Percentiles rank a stretch among this genome's conserved stretches.
These are phyloP conservation scores for Polietes domitor DNA, from an alignment of 2,888 invertebrate genomes.

Conservation along the genomic window DNA sequence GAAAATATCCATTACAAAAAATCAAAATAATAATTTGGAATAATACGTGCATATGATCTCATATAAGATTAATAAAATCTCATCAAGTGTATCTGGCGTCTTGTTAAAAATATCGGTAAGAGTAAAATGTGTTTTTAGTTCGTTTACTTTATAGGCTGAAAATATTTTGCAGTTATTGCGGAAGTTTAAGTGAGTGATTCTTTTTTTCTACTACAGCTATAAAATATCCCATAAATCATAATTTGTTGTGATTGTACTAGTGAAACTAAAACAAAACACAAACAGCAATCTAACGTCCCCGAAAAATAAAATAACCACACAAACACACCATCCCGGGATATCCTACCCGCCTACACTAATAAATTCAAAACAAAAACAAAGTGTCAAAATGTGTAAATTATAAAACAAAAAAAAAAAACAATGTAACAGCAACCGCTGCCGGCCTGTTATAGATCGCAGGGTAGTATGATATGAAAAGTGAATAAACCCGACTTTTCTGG, in stretches of 20 bases:
- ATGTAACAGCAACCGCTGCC: not conserved
- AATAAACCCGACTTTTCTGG: no score
- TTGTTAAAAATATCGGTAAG: not conserved
- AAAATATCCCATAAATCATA: conserved; percentile 1
- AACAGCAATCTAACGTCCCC: not conserved
- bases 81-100: not conserved
- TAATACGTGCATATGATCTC: no score
- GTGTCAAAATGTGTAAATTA: conserved; percentile 46
- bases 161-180: not conserved
- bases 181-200: conserved; percentile 25
- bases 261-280: not conserved
- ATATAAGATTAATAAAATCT: no score
- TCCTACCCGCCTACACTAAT: not conserved
- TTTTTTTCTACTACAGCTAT: not conserved
- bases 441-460: not conserved
- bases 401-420: conserved; percentile 8
- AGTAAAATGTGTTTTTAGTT: not conserved
- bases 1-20: no score
- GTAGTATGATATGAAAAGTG: no score
- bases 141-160: conserved; percentile 11
- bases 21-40: no score
- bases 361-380: conserved; percentile 12
- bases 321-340: not conserved
- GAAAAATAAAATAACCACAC: not conserved
- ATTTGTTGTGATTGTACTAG: not conserved